phyloP scores from a whole-genome alignment of 2,797 vertebrate genomes.

The Furcifer pardalis region DNA sequence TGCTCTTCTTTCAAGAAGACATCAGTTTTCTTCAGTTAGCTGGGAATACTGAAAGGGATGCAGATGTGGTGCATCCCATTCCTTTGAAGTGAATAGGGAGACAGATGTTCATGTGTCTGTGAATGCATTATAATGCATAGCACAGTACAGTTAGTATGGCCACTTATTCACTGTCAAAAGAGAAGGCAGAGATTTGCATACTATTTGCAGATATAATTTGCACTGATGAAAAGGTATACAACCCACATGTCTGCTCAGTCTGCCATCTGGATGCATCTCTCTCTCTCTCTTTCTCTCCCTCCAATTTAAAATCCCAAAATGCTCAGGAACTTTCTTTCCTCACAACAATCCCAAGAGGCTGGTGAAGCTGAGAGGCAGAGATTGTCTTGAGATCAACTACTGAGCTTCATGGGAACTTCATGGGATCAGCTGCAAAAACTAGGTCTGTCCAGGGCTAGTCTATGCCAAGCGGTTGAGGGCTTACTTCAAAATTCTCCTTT shows the following conservation, averaged over 20 bases:
- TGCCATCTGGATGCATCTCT: no score
- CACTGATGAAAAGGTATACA: no score
- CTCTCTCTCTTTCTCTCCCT: no score
- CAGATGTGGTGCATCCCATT: neutral
- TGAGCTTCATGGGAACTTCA: neutral
- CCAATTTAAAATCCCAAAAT: neutral
- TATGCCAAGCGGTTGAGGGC: neutral
- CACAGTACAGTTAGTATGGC: neutral
- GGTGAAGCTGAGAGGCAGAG: neutral
- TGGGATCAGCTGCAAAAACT: neutral
- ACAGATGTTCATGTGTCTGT: neutral
- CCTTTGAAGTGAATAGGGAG: neutral
- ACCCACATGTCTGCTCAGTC: no score
- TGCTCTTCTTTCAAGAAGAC: no score
- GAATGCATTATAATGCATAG: no score
- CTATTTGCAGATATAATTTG: no score
- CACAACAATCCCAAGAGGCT: neutral
- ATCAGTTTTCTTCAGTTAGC: neutral
- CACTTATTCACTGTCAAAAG: neutral
- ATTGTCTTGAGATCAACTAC: neutral
- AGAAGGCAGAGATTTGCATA: no score
- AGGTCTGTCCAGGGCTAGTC: neutral
- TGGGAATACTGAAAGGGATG: no score
- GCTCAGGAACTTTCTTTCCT: neutral
- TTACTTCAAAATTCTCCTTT: neutral